These are phyloP conservation scores for Horisme vitalbata DNA, from an alignment of 2,888 invertebrate species.

Conservation along the genomic window DNA sequence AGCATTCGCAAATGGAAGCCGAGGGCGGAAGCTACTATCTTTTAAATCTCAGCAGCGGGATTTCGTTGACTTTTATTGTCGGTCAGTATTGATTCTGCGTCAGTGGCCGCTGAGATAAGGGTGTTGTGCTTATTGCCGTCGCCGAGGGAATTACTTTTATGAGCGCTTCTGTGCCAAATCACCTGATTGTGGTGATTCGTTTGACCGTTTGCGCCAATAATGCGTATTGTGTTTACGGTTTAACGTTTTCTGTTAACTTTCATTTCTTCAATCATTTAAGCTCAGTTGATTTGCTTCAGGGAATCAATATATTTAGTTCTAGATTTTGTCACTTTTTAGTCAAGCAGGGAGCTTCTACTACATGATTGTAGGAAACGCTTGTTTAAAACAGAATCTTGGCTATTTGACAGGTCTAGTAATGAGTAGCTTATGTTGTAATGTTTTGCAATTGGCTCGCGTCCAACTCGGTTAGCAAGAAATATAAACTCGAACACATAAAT, in stretches of 20 bases:
- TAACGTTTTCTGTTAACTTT: too few species aligned
- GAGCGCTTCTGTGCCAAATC: not conserved
- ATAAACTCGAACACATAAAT: conserved; percentile 5
- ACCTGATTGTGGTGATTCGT: too few species aligned
- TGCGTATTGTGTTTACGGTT: too few species aligned
- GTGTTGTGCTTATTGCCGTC: conserved; percentile 11
- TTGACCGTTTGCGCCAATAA: too few species aligned
- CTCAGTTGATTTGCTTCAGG: too few species aligned
- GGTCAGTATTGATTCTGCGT: conserved; percentile 25
- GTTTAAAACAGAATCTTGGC: not conserved
- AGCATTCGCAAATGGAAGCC: too few species aligned
- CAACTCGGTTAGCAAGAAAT: conserved; percentile 6
- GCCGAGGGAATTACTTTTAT: conserved; percentile 6
- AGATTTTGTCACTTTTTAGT: too few species aligned
- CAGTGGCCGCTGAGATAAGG: conserved; percentile 16
- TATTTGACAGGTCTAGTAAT: not conserved
- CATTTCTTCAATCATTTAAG: too few species aligned
- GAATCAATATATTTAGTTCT: too few species aligned
- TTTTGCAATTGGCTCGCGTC: conserved; percentile 11
- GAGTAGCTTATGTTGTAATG: not conserved
- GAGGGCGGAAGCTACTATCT: too few species aligned
- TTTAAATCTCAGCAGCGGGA: conserved; percentile 21
- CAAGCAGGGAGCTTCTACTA: too few species aligned
- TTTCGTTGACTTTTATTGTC: conserved; percentile 26
- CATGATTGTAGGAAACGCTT: too few species aligned